A percentile compares a stretch with the other conserved stretches of the same genome.
Evolutionary conservation across 30 jellyfish, hydroid and myxozoan genomes (phyloP).

Genomic region (Haliclystus octoradiatus): DNA sequence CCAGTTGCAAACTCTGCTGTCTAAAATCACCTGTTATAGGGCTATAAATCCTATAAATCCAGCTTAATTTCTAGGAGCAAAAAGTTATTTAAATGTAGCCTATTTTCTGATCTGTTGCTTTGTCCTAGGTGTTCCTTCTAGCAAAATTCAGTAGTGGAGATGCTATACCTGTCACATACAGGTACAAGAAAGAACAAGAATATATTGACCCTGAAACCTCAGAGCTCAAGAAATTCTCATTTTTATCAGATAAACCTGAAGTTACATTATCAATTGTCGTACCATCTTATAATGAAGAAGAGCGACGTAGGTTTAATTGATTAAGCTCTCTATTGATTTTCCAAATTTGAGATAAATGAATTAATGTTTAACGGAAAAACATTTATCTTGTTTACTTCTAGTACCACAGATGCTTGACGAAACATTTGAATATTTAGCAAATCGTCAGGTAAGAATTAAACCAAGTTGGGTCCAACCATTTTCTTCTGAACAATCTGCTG

Average conservation of each 20-base stretch:
- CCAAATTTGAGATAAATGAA: neutral
- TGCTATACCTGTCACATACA: constrained; percentile 36
- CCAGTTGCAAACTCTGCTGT: too few species aligned
- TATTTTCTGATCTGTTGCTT: too few species aligned
- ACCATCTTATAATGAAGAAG: constrained; percentile 85
- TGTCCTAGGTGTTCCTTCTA: constrained; percentile 6
- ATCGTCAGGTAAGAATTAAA: constrained; percentile 52
- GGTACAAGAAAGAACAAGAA: constrained; percentile 50
- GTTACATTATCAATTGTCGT: constrained; percentile 65
- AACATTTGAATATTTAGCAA: constrained; percentile 56
- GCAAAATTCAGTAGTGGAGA: constrained; percentile 13
- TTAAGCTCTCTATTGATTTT: neutral
- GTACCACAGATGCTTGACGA: constrained; percentile 72
- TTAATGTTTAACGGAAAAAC: neutral
- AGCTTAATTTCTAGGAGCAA: too few species aligned
- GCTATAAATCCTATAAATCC: too few species aligned
- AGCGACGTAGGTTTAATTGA: constrained; percentile 42
- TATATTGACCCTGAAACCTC: constrained; percentile 34
- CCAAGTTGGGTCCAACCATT: too few species aligned
- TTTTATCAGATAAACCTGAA: constrained; percentile 24
- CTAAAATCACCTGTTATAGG: too few species aligned
- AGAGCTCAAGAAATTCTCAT: constrained; percentile 46
- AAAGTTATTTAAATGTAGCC: too few species aligned
- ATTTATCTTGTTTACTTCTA: neutral
- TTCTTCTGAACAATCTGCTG: too few species aligned